Conservation (phyloP, 2,113 vertebrate genomes). For the Macquaria australasica region DNA sequence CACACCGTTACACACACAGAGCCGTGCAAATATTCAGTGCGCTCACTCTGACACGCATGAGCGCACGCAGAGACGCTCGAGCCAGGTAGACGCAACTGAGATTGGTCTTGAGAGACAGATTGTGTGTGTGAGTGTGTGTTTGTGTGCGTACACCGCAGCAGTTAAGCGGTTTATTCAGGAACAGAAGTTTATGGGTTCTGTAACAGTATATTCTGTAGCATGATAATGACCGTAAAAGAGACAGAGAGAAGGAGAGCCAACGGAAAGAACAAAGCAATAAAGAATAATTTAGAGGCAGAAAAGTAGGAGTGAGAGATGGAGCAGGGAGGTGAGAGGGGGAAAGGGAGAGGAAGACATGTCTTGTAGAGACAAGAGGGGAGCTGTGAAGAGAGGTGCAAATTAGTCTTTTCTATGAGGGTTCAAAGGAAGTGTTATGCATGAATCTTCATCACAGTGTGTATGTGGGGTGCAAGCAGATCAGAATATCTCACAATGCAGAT, state of each 20-base stretch:
- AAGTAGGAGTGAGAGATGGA: conserved; percentile 47
- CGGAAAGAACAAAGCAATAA: conserved; percentile 41
- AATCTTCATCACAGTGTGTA: conserved; percentile 52
- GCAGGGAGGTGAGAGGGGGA: conserved; percentile 31
- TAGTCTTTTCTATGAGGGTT: conserved; percentile 71
- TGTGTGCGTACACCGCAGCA: conserved; percentile 25
- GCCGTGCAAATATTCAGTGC: conserved; percentile 61
- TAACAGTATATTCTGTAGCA: conserved; percentile 62
- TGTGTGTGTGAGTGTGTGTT: conserved; percentile 6
- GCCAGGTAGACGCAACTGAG: conserved; percentile 67
- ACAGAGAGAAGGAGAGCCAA: conserved; percentile 28
- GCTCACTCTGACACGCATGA: conserved; percentile 53
- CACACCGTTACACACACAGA: conserved; percentile 37
- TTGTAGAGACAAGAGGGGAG: conserved; percentile 61
- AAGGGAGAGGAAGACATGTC: conserved; percentile 43
- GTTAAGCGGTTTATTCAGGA: conserved; percentile 66
- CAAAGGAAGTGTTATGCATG: conserved; percentile 63
- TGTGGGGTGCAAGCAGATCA: conserved; percentile 57
- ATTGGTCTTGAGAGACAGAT: conserved; percentile 61
- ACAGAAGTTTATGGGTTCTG: conserved; percentile 65
- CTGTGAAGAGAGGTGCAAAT: conserved; percentile 78
- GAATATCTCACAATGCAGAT: conserved; percentile 51
- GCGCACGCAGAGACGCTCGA: conserved; percentile 44
- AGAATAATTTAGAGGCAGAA: conserved; percentile 59
- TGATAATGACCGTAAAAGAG: conserved; percentile 64